Conservation (phyloP, 2,888 invertebrate species). For the Euclidia mi region DNA sequence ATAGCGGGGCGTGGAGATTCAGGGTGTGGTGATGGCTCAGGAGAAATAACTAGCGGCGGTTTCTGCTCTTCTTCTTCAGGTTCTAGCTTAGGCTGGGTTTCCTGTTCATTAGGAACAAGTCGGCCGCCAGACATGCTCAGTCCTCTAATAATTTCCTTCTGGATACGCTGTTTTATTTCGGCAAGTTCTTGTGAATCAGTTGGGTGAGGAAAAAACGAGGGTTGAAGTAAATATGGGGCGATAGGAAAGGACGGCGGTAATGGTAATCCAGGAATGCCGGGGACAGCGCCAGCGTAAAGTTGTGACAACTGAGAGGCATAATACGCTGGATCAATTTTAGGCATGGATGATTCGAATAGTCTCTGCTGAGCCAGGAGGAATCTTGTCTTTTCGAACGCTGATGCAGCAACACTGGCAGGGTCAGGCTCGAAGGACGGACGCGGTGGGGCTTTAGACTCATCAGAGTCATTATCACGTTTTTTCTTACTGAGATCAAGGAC, state of each 20-base stretch:
- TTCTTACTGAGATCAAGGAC: conserved; percentile 96
- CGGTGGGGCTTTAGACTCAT: conserved; percentile 76
- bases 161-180: conserved; percentile 92
- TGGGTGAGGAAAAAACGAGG: conserved; percentile 88
- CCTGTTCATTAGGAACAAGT: conserved; percentile 83
- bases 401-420: conserved; percentile 74
- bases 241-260: conserved; percentile 91
- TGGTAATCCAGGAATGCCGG: conserved; percentile 87
- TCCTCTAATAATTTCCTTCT: conserved; percentile 91
- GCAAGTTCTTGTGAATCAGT: conserved; percentile 90
- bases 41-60: conserved; percentile 80
- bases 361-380: conserved; percentile 92
- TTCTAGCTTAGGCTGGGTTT: conserved; percentile 77
- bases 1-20: conserved; percentile 88
- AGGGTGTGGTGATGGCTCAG: conserved; percentile 82
- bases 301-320: conserved; percentile 91
- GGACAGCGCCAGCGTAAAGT: conserved; percentile 89
- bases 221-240: conserved; percentile 90
- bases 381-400: conserved; percentile 88
- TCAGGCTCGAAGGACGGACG: conserved; percentile 85
- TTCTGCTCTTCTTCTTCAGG: conserved; percentile 89
- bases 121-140: conserved; percentile 93
- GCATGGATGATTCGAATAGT: conserved; percentile 90
- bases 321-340: conserved; percentile 91
- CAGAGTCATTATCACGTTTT: conserved; percentile 82